phyloP scores from a whole-genome alignment of 2,113 vertebrate species.

The Pedetes capensis region DNA sequence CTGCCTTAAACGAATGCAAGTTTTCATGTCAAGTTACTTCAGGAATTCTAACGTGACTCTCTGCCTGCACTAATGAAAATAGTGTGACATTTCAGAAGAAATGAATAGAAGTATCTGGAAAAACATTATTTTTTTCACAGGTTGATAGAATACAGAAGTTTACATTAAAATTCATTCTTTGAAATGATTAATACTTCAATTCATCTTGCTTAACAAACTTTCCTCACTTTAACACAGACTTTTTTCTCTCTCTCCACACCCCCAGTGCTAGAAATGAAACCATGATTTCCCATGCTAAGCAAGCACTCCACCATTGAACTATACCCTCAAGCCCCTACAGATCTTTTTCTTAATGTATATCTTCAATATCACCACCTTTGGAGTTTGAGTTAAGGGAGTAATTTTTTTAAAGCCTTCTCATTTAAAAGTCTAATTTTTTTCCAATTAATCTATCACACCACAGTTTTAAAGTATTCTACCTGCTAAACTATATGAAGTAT shows the following conservation, averaged over 20 bases:
- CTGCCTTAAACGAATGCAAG: not conserved
- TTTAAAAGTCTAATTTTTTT: conserved; percentile 40
- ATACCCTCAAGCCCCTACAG: fast-evolving
- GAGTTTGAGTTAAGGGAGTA: not conserved
- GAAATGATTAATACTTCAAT: conserved; percentile 20
- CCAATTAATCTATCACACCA: not conserved
- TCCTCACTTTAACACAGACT: not conserved
- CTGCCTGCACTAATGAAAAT: conserved; percentile 18
- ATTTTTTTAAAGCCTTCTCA: not conserved
- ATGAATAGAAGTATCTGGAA: not conserved
- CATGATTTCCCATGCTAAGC: not conserved
- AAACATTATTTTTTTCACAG: not conserved
- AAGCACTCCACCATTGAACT: not conserved
- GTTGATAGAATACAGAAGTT: not conserved
- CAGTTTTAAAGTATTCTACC: conserved; percentile 26
- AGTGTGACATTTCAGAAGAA: conserved; percentile 42
- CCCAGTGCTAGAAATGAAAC: not conserved
- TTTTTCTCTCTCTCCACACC: not conserved
- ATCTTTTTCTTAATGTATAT: not conserved
- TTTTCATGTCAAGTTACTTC: conserved; percentile 28
- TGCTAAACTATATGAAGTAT: conserved; percentile 28
- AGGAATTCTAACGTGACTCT: not conserved
- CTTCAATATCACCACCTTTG: not conserved
- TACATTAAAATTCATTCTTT: conserved; percentile 32
- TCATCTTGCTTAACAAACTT: conserved; percentile 12